These are phyloP conservation scores for Rambutsinella grinnellia DNA, from an alignment of 2,888 invertebrate species.

Conservation along the genomic window DNA sequence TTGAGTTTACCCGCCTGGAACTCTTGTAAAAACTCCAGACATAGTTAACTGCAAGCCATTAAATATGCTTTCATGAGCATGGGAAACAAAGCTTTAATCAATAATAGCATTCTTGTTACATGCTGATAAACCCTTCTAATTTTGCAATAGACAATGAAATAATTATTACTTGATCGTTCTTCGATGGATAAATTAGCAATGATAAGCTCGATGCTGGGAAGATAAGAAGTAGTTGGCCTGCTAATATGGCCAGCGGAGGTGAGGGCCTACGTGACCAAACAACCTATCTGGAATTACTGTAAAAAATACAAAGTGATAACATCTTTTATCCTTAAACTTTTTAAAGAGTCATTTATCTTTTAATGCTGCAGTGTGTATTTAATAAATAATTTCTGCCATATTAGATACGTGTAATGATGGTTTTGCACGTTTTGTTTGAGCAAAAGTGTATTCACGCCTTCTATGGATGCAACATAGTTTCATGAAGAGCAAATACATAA, in stretches of 20 bases:
- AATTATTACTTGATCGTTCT: not conserved
- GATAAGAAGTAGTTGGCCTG: slow-evolving; percentile 4
- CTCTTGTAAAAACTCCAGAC: not conserved
- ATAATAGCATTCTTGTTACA: not conserved
- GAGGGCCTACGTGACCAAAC: slow-evolving; percentile 49
- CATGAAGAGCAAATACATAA: no score
- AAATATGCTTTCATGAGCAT: not conserved
- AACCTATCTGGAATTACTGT: slow-evolving; percentile 11
- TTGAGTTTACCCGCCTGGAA: not conserved
- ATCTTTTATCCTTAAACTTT: slow-evolving; percentile 7
- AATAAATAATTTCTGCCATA: no score
- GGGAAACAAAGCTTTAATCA: not conserved
- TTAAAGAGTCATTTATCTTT: not conserved
- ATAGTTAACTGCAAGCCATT: not conserved
- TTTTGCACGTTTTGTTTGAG: no score
- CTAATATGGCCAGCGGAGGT: not conserved
- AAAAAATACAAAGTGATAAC: slow-evolving; percentile 19
- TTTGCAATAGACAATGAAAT: no score
- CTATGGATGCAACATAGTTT: no score
- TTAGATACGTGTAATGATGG: no score
- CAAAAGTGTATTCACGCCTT: no score
- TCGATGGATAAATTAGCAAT: not conserved
- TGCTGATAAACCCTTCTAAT: no score
- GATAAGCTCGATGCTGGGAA: slow-evolving; percentile 8
- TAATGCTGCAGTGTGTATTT: no score